Evolutionary conservation across 2,797 vertebrate species (phyloP).

Genomic region (Molossus molossus): DNA sequence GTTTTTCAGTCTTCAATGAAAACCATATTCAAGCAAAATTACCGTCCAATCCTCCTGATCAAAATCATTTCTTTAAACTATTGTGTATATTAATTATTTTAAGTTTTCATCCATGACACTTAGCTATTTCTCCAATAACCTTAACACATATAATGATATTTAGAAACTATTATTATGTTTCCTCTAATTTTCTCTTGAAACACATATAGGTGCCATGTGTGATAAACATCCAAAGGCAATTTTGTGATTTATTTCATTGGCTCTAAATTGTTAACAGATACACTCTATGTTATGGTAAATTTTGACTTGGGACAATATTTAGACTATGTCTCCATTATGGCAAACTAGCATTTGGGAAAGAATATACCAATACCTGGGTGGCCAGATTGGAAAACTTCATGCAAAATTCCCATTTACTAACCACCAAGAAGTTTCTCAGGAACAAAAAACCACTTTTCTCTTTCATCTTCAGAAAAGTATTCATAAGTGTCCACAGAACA

Average conservation of each 20-base stretch:
- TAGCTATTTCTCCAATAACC: background rate
- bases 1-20: conserved; percentile 38
- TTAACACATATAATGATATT: background rate
- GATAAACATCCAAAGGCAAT: conserved; percentile 20
- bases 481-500: background rate
- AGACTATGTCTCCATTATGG: background rate
- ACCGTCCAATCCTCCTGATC: background rate
- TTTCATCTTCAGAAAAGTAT: background rate
- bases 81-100: background rate
- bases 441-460: background rate
- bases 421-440: conserved; percentile 2
- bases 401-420: background rate
- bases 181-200: conserved; percentile 48
- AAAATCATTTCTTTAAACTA: conserved; percentile 29
- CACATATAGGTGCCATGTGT: background rate
- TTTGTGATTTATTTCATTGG: background rate
- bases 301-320: conserved; percentile 26
- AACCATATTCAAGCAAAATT: conserved; percentile 11
- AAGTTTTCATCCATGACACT: background rate
- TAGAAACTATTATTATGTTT: conserved; percentile 3
- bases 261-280: background rate
- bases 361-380: background rate
- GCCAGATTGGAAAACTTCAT: background rate
- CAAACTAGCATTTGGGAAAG: background rate
- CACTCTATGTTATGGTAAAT: background rate